Base-by-base conservation (phyloP, 2,888 invertebrate species). In the Sinohyriopsis cumingii region DNA sequence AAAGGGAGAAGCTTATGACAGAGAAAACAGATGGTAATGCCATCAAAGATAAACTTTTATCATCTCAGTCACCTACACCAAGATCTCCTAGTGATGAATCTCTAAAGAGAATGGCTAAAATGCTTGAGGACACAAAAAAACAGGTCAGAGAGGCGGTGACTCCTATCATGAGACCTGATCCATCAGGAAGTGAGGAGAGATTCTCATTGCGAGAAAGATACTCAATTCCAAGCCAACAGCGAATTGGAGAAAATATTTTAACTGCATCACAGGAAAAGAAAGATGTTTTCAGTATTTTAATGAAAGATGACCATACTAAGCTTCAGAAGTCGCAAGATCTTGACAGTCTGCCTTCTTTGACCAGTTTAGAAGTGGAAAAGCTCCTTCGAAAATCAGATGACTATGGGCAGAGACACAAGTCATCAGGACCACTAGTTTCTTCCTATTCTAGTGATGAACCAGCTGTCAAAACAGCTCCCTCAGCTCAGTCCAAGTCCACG, bases 321-420 rank as follows among this genome's bases (percentile, higher is more conserved):
- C n/a, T 53, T 19, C 62, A 75, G 60, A 71, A 70, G 55, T 71
- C 72, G 1, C 56, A 71, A 65, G 76, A 76, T 28, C 71, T 74
- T 56, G 80, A 79, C 28, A 75, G 72, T 45, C 70, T 73, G 5
- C 72, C 76, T 55, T 82, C 81, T 22, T 72, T 80, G n/a, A 73
- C 75, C 15, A 78, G 80, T 64, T 79, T 80, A 59, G 81, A 82
- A 67, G 81, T 82, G 45, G 81, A 79, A 20, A 80, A 78, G 68
- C 76, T 80, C 18, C 63, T 82, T 18, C 73, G 69, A 59, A 74
- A 66, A 63, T 73, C 73, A 72, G 71, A 64, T 54, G 75, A 69
- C n/a, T 60, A 67, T 60, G 71, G 71, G 18, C 55, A 61, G 19
- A 59, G 63, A 53, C n/a, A 24, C n/a, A 68, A 65, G 59, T 55